Percentiles rank a stretch among this genome's conserved stretches.
Evolutionary conservation across 2,888 invertebrate species (phyloP).

Genomic region (Papilio elwesi): DNA sequence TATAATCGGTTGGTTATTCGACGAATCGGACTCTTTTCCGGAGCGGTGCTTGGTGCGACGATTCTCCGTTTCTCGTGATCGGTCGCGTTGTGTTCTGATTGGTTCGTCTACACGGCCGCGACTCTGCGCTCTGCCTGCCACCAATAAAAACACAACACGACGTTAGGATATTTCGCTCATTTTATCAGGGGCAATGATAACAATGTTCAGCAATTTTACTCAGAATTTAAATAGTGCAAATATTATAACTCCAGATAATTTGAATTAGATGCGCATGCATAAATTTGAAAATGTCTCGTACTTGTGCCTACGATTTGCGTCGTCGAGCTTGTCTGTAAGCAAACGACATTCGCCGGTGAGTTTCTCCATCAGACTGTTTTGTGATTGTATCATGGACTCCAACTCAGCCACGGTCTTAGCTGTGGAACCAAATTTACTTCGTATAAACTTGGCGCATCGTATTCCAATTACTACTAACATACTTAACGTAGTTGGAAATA

Average conservation of each 20-base stretch:
- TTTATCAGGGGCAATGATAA: slow-evolving; percentile 74
- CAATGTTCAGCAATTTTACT: slow-evolving; percentile 49
- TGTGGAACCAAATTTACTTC: slow-evolving; percentile 84
- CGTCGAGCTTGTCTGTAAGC: slow-evolving; percentile 95
- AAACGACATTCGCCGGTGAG: slow-evolving; percentile 94
- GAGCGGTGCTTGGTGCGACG: slow-evolving; percentile 74
- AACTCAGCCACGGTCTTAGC: slow-evolving; percentile 95
- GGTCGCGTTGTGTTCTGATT: slow-evolving; percentile 84
- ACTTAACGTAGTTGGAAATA: slow-evolving; percentile 15
- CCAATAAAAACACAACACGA: slow-evolving; percentile 85
- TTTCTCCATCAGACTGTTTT: slow-evolving; percentile 97
- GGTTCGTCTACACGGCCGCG: slow-evolving; percentile 82
- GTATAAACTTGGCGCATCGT: slow-evolving; percentile 47
- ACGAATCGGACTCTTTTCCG: slow-evolving; percentile 85
- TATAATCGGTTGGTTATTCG: slow-evolving; percentile 79
- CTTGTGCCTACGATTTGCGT: slow-evolving; percentile 94
- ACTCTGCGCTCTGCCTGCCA: slow-evolving; percentile 83
- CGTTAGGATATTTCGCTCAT: slow-evolving; percentile 67
- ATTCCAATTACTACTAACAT: slow-evolving; percentile 16
- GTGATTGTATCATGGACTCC: slow-evolving; percentile 94
- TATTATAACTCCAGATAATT: slow-evolving; percentile 37
- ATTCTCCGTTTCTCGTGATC: slow-evolving; percentile 69
- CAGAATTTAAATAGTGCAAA: slow-evolving; percentile 42
- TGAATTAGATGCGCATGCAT: slow-evolving; percentile 63
- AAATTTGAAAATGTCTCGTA: slow-evolving; percentile 83